phyloP scores from a whole-genome alignment of 2,888 invertebrate genomes.

The Caenorhabditis doughertyi region DNA sequence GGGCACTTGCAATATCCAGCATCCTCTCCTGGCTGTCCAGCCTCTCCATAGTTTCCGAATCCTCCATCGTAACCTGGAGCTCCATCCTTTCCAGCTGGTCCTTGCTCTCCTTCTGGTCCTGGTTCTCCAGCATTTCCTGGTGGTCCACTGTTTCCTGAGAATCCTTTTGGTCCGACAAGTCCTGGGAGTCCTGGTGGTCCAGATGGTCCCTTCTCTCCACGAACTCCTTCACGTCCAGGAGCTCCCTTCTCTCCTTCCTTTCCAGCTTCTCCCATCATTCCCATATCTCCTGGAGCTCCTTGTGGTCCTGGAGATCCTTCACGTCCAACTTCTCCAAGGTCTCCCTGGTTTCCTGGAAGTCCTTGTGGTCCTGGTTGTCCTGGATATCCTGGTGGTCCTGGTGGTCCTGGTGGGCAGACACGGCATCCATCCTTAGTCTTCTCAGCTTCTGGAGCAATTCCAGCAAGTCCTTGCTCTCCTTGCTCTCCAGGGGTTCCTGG shows the following conservation, averaged over 20 bases:
- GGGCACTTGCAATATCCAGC: conserved; percentile 75
- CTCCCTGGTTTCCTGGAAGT: conserved; percentile 83
- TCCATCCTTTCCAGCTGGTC: conserved; percentile 85
- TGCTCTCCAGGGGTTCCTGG: conserved; percentile 73
- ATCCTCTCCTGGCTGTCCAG: conserved; percentile 82
- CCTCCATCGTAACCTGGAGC: conserved; percentile 82
- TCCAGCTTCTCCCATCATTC: conserved; percentile 82
- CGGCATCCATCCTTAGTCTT: conserved; percentile 65
- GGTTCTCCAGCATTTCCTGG: conserved; percentile 86
- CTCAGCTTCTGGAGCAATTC: conserved; percentile 66
- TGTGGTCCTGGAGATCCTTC: conserved; percentile 83
- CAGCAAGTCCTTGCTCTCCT: conserved; percentile 68
- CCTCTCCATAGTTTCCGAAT: conserved; percentile 82
- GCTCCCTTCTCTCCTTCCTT: conserved; percentile 75
- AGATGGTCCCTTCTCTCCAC: conserved; percentile 84
- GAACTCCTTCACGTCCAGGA: conserved; percentile 83
- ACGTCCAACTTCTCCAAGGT: conserved; percentile 82
- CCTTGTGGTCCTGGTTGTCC: conserved; percentile 81
- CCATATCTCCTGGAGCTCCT: conserved; percentile 71
- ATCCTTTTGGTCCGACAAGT: conserved; percentile 82
- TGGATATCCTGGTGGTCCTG: conserved; percentile 75
- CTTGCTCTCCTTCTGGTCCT: conserved; percentile 85
- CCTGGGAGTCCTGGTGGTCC: conserved; percentile 85
- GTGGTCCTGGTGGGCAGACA: conserved; percentile 71
- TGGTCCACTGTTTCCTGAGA: conserved; percentile 83